Base-by-base conservation (phyloP, 2,113 vertebrate species). In the Gymnorhina tibicen region DNA sequence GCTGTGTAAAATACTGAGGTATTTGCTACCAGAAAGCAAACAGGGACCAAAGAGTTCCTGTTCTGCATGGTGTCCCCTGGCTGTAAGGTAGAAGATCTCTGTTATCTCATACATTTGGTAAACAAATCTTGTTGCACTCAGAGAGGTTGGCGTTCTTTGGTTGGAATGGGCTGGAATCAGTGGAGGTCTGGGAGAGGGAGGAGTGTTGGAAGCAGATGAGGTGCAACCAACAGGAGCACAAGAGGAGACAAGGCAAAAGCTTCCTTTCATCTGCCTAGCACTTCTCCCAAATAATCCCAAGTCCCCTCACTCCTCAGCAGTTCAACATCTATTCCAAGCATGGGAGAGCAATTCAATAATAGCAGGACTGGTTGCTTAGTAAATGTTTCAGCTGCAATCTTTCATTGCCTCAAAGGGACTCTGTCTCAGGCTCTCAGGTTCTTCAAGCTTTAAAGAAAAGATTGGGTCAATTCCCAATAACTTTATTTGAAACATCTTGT, bases 11-110 rank as follows among this genome's bases (percentile, higher is more conserved):
- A 58, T 13, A 32, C n/a, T 28, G 44, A 21, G 18, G 16, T 73
- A 39, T 33, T 68, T 68, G 39, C n/a, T 73, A 58, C 42, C 59
- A 53, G 59, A 53, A 73, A 22, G 49, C 33, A 81, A 91, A 85
- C 23, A 35, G 49, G 21, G 42, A 88, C 68, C 70, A 39, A 53
- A 63, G 20, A 16, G 32, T 20, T 88, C 75, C 49, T 77, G 58
- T n/a, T 77, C 42, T 73, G n/a, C 18, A 47, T 5, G 1, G 12
- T 16, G 33, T 42, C 37, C 42, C 27, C 15, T 76, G 0, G 0
- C 21, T 73, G 42, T 19, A 28, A 47, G 16, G 27, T 35, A 13
- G 32, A 88, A n/a, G 30, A 22, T 77, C 53, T 63, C 32, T 59
- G 23, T 52, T 85, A 52, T 53, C 75, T 88, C n/a, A 39, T 30